A percentile compares a stretch with the other conserved stretches of the same genome.
phyloP scores from a whole-genome alignment of 2,888 invertebrate genomes.

The Leptarthrus brevirostris region DNA sequence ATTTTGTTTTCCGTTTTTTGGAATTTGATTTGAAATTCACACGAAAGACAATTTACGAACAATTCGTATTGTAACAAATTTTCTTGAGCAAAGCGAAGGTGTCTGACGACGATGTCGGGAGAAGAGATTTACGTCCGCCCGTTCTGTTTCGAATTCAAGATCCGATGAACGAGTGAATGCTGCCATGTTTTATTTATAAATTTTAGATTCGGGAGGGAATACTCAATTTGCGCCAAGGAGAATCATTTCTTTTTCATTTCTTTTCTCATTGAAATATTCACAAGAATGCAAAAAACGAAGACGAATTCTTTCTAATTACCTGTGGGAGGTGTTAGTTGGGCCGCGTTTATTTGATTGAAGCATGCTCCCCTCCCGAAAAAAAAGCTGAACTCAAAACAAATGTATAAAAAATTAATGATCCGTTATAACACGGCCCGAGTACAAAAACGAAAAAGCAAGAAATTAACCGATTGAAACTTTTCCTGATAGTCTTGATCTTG shows the following conservation, averaged over 20 bases:
- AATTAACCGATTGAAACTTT: slow-evolving; percentile 35
- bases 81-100: slow-evolving; percentile 36
- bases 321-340: slow-evolving; percentile 37
- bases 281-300: neutral
- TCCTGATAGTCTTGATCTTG: slow-evolving; percentile 20
- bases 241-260: neutral
- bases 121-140: slow-evolving; percentile 12
- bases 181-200: slow-evolving; percentile 20
- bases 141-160: neutral
- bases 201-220: slow-evolving; percentile 8
- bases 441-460: slow-evolving; percentile 11
- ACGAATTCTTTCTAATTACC: slow-evolving; percentile 35
- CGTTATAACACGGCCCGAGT: slow-evolving; percentile 12
- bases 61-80: slow-evolving; percentile 49
- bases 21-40: slow-evolving; percentile 42
- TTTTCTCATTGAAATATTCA: neutral
- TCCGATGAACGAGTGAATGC: neutral
- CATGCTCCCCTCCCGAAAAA: neutral
- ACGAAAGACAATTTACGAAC: slow-evolving; percentile 49
- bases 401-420: slow-evolving; percentile 40
- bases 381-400: slow-evolving; percentile 16
- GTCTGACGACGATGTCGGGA: slow-evolving; percentile 22
- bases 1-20: slow-evolving; percentile 20
- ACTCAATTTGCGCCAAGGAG: neutral
- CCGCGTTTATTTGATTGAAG: slow-evolving; percentile 32